A percentile compares a stretch with the other conserved stretches of the same genome.
Evolutionary conservation across 30 jellyfish, hydroid and myxozoan species (phyloP).

Genomic region (Turritopsis rubra): DNA sequence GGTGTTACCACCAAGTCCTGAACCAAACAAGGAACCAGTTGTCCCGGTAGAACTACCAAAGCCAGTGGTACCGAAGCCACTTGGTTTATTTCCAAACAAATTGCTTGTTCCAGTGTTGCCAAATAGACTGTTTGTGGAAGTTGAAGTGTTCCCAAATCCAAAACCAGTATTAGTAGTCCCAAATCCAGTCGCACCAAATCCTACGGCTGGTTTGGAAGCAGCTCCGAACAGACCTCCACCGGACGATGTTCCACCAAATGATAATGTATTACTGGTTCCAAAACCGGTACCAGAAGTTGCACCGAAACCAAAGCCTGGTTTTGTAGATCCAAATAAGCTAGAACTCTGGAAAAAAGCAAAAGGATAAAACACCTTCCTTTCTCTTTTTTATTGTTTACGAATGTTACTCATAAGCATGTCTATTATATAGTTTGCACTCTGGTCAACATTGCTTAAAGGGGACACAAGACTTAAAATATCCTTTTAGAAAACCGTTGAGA

Average conservation of each 20-base stretch:
- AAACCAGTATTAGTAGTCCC: constrained; percentile 42
- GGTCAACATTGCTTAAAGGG: too few species aligned
- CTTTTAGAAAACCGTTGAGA: too few species aligned
- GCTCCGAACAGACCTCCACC: constrained; percentile 86
- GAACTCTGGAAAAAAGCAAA: neutral
- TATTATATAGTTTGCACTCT: too few species aligned
- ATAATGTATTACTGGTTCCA: constrained; percentile 31
- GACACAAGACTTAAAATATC: too few species aligned
- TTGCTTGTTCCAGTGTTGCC: constrained; percentile 61
- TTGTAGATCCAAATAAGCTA: constrained; percentile 3
- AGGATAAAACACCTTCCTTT: too few species aligned
- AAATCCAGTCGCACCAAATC: constrained; percentile 57
- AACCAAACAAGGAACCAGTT: constrained; percentile 54
- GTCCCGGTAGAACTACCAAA: constrained; percentile 53
- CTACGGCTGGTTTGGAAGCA: constrained; percentile 58
- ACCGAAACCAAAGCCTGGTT: constrained; percentile 19
- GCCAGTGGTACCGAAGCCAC: constrained; percentile 70
- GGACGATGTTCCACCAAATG: constrained; percentile 16
- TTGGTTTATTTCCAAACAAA: constrained; percentile 64
- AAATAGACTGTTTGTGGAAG: constrained; percentile 52
- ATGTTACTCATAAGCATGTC: neutral
- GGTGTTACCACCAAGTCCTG: constrained; percentile 41
- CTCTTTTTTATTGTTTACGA: neutral
- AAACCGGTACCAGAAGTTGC: constrained; percentile 17
- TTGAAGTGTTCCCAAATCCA: constrained; percentile 46